Conservation (phyloP, 2,113 vertebrate genomes). For the Caloenas nicobarica region DNA sequence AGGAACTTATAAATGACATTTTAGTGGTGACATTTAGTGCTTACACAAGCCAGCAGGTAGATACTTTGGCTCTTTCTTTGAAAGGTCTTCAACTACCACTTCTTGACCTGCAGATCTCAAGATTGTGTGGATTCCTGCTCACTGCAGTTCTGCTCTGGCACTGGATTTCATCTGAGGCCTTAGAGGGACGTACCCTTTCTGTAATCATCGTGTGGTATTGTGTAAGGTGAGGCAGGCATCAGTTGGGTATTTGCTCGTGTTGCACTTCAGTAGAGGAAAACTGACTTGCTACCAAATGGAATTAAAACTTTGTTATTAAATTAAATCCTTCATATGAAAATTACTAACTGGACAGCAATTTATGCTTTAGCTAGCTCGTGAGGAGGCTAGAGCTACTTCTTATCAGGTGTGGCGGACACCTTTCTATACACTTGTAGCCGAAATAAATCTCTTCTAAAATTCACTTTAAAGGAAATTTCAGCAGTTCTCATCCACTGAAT, state of each 20-base stretch:
- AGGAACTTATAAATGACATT: neutral
- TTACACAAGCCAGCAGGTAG: neutral
- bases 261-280: neutral
- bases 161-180: neutral
- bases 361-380: neutral
- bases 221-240: rapidly evolving
- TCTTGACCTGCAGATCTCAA: neutral
- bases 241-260: rapidly evolving
- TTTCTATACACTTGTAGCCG: neutral
- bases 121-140: neutral
- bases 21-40: neutral
- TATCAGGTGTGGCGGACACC: too few species aligned
- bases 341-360: neutral
- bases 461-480: neutral
- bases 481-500: neutral
- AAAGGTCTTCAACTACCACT: neutral
- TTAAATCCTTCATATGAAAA: neutral
- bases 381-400: neutral
- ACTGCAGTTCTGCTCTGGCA: neutral
- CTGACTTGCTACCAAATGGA: neutral
- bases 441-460: neutral
- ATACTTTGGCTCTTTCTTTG: neutral
- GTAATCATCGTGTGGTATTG: rapidly evolving
- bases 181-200: neutral
- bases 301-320: neutral